phyloP scores from a whole-genome alignment of 2,797 vertebrate species.

The Macropodus opercularis region DNA sequence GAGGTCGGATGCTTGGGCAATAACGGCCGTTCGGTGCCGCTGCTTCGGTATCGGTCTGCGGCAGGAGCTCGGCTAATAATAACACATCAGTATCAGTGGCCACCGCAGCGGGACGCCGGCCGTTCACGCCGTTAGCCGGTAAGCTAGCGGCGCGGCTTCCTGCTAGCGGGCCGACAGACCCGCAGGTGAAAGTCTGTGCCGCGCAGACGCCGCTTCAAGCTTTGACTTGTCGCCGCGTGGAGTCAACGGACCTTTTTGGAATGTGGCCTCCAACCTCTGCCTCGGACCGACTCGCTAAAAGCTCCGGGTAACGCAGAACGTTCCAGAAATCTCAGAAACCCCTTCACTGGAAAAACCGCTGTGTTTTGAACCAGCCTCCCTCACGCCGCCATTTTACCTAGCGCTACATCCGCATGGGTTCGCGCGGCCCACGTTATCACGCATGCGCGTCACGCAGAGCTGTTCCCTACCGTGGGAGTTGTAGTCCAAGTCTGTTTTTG shows the following conservation, averaged over 20 bases:
- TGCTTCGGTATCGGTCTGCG: too few species aligned
- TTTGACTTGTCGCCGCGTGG: neutral
- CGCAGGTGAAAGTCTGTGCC: conserved; percentile 25
- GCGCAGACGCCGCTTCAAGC: neutral
- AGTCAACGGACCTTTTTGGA: conserved; percentile 42
- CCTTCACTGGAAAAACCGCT: conserved; percentile 3
- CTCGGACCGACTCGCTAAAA: neutral
- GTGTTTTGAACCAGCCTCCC: conserved; percentile 47
- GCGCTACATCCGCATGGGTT: conserved; percentile 68
- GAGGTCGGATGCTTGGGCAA: too few species aligned
- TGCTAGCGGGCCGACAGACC: conserved; percentile 23
- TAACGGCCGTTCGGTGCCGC: too few species aligned
- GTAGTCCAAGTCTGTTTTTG: conserved; percentile 48
- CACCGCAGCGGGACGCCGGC: too few species aligned
- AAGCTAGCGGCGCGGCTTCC: conserved; percentile 23
- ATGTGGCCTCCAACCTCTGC: neutral
- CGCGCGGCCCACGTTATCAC: conserved; percentile 38
- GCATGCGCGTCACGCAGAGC: conserved; percentile 37
- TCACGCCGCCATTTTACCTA: conserved; percentile 83
- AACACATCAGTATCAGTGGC: too few species aligned
- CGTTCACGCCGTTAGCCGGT: neutral
- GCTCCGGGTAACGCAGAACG: neutral
- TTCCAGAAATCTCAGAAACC: neutral
- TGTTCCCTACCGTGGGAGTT: conserved; percentile 22
- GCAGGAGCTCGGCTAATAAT: too few species aligned